Conservation (phyloP, 2,797 vertebrate species). For the Eulemur mongoz region DNA sequence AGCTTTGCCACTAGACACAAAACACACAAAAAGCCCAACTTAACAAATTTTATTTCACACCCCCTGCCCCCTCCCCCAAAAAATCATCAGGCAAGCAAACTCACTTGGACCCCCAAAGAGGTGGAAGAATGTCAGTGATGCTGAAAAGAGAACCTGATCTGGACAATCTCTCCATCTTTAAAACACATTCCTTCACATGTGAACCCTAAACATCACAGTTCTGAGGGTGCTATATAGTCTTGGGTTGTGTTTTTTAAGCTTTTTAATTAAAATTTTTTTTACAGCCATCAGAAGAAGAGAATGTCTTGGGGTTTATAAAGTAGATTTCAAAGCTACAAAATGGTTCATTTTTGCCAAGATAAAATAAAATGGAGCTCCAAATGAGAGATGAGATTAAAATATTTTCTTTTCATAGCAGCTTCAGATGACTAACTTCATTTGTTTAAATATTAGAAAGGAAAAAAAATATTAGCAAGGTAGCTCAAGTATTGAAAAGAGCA, state of each 20-base stretch:
- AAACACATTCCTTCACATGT: neutral
- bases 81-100: neutral
- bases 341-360: neutral
- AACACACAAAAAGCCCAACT: neutral
- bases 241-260: neutral
- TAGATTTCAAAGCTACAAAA: neutral
- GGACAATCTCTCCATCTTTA: neutral
- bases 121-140: neutral
- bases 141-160: neutral
- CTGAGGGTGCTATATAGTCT: neutral
- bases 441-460: neutral
- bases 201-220: neutral
- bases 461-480: neutral
- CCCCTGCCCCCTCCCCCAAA: accelerated
- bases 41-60: neutral
- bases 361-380: neutral
- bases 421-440: neutral
- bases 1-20: neutral
- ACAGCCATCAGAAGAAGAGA: no score
- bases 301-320: neutral
- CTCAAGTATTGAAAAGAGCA: neutral
- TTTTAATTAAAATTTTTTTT: neutral
- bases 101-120: neutral
- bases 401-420: neutral
- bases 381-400: neutral